Evolutionary conservation across 2,888 invertebrate species (phyloP).

Genomic region (Cinara cedri): DNA sequence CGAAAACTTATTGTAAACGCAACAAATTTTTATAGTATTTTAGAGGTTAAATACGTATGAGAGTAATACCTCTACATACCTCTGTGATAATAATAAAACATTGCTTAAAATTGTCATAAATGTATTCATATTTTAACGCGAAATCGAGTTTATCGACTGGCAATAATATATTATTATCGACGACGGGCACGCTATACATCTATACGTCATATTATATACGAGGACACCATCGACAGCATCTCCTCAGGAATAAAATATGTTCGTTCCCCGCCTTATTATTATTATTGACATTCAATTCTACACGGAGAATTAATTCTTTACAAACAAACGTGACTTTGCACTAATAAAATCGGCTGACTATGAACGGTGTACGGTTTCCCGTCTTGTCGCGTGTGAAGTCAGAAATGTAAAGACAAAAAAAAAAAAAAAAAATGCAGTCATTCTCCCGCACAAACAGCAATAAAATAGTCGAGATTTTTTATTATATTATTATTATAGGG

Average conservation of each 20-base stretch:
- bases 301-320: conserved; percentile 14
- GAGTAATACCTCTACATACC: too few relatives aligned
- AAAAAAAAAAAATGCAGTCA: conserved; percentile 13
- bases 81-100: too few relatives aligned
- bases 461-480: background rate
- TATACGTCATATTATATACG: too few relatives aligned
- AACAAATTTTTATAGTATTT: too few relatives aligned
- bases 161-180: too few relatives aligned
- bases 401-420: conserved; percentile 14
- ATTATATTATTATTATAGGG: too few relatives aligned
- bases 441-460: background rate
- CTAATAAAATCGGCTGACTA: background rate
- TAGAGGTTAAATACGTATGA: too few relatives aligned
- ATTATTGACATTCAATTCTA: background rate
- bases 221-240: background rate
- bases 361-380: background rate
- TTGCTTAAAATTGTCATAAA: too few relatives aligned
- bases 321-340: conserved; percentile 31
- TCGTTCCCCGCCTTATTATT: background rate
- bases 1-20: too few relatives aligned
- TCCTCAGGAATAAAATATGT: background rate
- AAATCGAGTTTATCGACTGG: too few relatives aligned
- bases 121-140: too few relatives aligned
- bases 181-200: too few relatives aligned
- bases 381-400: background rate